A percentile compares a stretch with the other conserved stretches of the same genome.
phyloP scores from a whole-genome alignment of 2,888 invertebrate species.

The Pseudococcus viburni region DNA sequence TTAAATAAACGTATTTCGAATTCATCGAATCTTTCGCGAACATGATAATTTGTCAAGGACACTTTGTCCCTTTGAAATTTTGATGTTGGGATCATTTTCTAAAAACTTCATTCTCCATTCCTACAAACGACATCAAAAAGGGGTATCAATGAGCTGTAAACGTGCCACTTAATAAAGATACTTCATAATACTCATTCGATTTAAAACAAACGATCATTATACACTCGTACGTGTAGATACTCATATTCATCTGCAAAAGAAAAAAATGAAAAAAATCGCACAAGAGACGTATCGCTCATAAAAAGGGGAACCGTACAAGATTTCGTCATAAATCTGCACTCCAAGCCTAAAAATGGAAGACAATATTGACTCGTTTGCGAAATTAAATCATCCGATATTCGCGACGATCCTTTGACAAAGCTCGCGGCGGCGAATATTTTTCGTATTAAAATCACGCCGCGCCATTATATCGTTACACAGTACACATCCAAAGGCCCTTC shows the following conservation, averaged over 20 bases:
- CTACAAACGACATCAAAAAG: background rate
- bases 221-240: background rate
- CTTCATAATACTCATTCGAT: background rate
- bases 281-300: background rate
- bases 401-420: background rate
- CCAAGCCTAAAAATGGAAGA: background rate
- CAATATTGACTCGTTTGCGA: conserved; percentile 25
- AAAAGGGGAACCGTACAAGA: background rate
- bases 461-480: background rate
- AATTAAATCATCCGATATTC: background rate
- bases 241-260: background rate
- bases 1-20: too few relatives aligned
- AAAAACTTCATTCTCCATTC: background rate
- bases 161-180: background rate
- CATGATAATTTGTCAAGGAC: too few relatives aligned
- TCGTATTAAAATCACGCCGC: background rate
- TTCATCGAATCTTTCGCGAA: too few relatives aligned
- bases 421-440: background rate
- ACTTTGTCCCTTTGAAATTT: too few relatives aligned
- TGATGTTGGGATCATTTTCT: too few relatives aligned
- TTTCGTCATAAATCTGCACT: background rate
- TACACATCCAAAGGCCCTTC: background rate
- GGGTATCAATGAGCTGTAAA: background rate
- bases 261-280: background rate
- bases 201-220: background rate